Conservation (phyloP, 2,797 vertebrate species). For the Betta splendens region DNA sequence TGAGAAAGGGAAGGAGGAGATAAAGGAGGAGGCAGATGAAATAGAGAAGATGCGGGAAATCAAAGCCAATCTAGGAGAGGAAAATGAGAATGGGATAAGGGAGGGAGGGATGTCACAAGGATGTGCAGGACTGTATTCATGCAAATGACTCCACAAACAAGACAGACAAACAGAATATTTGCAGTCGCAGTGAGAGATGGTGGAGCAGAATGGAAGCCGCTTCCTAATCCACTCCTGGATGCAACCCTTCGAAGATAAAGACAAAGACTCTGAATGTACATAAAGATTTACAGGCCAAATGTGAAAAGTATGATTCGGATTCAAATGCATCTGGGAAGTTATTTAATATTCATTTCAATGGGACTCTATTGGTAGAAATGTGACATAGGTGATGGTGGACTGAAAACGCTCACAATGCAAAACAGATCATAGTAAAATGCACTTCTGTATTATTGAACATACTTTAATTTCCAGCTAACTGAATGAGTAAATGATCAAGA, state of each 20-base stretch:
- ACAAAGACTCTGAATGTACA: conserved; percentile 32
- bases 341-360: conserved; percentile 13
- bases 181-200: conserved; percentile 20
- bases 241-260: conserved; percentile 18
- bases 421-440: neutral
- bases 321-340: conserved; percentile 17
- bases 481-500: neutral
- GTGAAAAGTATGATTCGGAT: conserved; percentile 5
- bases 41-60: conserved; percentile 52
- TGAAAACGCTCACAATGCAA: conserved; percentile 4
- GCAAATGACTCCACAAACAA: conserved; percentile 41
- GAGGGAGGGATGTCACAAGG: conserved; percentile 14
- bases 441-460: neutral
- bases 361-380: conserved; percentile 7
- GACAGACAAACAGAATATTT: conserved; percentile 46
- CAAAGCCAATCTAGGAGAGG: conserved; percentile 52
- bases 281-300: conserved; percentile 35
- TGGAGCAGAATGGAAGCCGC: conserved; percentile 14
- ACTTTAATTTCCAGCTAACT: neutral
- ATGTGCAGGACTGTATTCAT: conserved; percentile 16
- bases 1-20: conserved; percentile 49
- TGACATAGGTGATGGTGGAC: neutral
- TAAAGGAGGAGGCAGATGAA: conserved; percentile 51
- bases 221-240: conserved; percentile 31
- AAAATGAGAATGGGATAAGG: conserved; percentile 39